These are phyloP conservation scores for Rutilus rutilus DNA, from an alignment of 2,113 vertebrate genomes.

Conservation along the genomic window DNA sequence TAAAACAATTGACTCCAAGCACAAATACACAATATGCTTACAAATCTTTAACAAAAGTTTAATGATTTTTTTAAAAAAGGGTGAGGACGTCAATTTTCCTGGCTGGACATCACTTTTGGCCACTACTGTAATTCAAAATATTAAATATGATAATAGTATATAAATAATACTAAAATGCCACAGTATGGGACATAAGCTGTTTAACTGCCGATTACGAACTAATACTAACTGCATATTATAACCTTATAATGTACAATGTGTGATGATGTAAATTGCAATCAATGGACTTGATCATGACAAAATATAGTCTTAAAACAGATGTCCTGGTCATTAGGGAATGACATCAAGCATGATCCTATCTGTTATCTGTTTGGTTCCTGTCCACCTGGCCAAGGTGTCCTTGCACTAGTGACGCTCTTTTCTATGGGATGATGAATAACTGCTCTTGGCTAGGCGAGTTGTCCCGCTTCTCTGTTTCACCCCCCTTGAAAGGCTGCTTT, in stretches of 20 bases:
- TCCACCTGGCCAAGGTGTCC: conserved; percentile 50
- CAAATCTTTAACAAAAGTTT: too few relatives aligned
- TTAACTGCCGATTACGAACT: not conserved
- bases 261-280: not conserved
- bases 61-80: too few relatives aligned
- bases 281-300: not conserved
- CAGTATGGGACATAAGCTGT: too few relatives aligned
- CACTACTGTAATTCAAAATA: too few relatives aligned
- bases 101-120: too few relatives aligned
- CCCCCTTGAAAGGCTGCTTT: not conserved
- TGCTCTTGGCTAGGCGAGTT: conserved; percentile 59
- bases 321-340: not conserved
- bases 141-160: too few relatives aligned
- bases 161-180: too few relatives aligned
- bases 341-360: not conserved
- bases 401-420: conserved; percentile 42
- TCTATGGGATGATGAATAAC: conserved; percentile 64
- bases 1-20: too few relatives aligned
- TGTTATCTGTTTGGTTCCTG: not conserved
- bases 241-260: not conserved
- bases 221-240: not conserved
- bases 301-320: not conserved
- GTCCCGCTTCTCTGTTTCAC: conserved; percentile 17
- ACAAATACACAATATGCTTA: too few relatives aligned
- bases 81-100: too few relatives aligned